A percentile compares a stretch with the other conserved stretches of the same genome.
Conservation (phyloP, 2,113 vertebrate genomes). For the Albula goreensis region DNA sequence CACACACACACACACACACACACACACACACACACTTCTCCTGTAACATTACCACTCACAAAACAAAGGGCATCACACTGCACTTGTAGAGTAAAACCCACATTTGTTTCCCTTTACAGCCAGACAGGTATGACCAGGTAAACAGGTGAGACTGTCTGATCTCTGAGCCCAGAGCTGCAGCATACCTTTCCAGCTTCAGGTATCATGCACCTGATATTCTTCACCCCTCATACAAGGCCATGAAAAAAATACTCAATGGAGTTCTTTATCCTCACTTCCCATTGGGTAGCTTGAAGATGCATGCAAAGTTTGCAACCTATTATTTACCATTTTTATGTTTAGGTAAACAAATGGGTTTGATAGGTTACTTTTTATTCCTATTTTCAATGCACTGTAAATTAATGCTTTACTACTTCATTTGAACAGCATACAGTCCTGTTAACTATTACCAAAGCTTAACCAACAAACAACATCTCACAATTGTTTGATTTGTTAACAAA, state of each 20-base stretch:
- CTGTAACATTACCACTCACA: constrained; percentile 33
- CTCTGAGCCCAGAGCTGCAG: constrained; percentile 27
- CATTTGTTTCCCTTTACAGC: constrained; percentile 61
- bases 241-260: neutral
- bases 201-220: constrained; percentile 41
- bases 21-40: constrained; percentile 19
- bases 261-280: neutral
- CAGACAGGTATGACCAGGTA: constrained; percentile 67
- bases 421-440: neutral
- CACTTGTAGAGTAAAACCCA: constrained; percentile 32
- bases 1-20: too few species aligned
- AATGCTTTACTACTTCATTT: neutral
- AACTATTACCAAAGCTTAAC: neutral
- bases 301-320: neutral
- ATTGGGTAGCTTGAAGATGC: neutral
- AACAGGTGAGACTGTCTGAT: constrained; percentile 38
- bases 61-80: constrained; percentile 40
- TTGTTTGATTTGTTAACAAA: neutral
- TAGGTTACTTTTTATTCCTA: neutral
- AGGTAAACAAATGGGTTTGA: neutral
- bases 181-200: constrained; percentile 24
- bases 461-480: neutral
- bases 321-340: neutral
- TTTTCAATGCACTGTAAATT: neutral
- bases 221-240: neutral